Evolutionary conservation across 2,888 invertebrate species (phyloP).

Genomic region (Lepas anatifera): DNA sequence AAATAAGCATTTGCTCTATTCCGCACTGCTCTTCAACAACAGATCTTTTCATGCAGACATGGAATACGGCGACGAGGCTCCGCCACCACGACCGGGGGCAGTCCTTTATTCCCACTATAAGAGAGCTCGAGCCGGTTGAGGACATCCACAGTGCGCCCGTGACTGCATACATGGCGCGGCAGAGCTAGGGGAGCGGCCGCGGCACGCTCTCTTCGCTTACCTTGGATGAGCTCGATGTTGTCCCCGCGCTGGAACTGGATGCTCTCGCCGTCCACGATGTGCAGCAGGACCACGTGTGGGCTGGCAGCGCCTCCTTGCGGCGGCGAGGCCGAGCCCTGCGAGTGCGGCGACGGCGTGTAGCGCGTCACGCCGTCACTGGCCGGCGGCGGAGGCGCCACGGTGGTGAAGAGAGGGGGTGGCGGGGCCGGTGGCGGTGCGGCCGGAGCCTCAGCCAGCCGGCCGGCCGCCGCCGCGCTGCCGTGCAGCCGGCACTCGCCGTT

Average conservation of each 20-base stretch:
- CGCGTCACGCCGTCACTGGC: background rate
- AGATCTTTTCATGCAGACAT: too few species aligned
- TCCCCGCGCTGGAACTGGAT: conserved; percentile 6
- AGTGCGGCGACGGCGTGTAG: conserved; percentile 7
- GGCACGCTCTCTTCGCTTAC: too few species aligned
- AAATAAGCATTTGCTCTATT: too few species aligned
- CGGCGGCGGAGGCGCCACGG: background rate
- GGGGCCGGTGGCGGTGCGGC: background rate
- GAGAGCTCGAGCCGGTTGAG: too few species aligned
- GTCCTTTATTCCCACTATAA: too few species aligned
- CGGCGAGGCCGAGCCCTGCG: conserved; percentile 5
- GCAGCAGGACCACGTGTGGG: conserved; percentile 4
- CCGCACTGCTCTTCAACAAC: too few species aligned
- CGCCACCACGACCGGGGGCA: too few species aligned
- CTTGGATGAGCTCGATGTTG: background rate
- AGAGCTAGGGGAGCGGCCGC: too few species aligned
- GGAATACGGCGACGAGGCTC: too few species aligned
- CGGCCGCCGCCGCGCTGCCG: background rate
- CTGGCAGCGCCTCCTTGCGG: background rate
- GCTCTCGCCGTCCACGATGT: conserved; percentile 8
- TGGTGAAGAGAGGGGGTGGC: background rate
- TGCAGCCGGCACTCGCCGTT: background rate
- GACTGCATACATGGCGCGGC: too few species aligned
- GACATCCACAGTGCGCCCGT: too few species aligned
- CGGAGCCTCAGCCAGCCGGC: background rate